phyloP scores from a whole-genome alignment of 2,888 invertebrate species.

The Caenorhabditis sp. region DNA sequence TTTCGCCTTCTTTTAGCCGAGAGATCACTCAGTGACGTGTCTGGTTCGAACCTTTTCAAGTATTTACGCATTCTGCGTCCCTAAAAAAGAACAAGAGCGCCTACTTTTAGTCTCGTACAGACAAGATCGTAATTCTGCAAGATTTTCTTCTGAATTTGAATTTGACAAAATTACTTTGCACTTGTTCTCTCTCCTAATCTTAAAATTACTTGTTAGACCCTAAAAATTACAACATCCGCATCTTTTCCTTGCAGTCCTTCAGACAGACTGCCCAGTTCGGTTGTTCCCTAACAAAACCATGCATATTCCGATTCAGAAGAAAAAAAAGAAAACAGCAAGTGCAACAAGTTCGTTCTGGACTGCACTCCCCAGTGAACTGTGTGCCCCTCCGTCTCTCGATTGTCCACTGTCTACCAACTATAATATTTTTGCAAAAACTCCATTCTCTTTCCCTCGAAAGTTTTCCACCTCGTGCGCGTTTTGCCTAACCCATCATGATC shows the following conservation, averaged over 20 bases:
- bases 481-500: not conserved
- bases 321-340: too few species aligned
- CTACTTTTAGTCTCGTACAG: not conserved
- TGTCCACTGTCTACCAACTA: not conserved
- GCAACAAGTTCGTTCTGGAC: too few species aligned
- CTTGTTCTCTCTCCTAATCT: not conserved
- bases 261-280: too few species aligned
- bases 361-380: too few species aligned
- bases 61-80: not conserved
- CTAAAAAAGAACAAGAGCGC: not conserved
- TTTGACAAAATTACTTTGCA: not conserved
- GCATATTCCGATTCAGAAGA: too few species aligned
- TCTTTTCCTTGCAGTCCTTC: too few species aligned
- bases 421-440: not conserved
- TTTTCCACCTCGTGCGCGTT: not conserved
- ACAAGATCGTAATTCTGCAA: not conserved
- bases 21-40: constrained; percentile 1
- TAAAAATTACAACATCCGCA: too few species aligned
- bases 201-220: constrained; percentile 4
- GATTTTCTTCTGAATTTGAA: not conserved
- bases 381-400: too few species aligned
- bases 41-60: not conserved
- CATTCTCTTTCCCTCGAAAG: not conserved
- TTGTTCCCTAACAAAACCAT: too few species aligned
- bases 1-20: not conserved